Evolutionary conservation across 2,888 invertebrate species (phyloP).

Genomic region (Caenorhabditis panamensis): DNA sequence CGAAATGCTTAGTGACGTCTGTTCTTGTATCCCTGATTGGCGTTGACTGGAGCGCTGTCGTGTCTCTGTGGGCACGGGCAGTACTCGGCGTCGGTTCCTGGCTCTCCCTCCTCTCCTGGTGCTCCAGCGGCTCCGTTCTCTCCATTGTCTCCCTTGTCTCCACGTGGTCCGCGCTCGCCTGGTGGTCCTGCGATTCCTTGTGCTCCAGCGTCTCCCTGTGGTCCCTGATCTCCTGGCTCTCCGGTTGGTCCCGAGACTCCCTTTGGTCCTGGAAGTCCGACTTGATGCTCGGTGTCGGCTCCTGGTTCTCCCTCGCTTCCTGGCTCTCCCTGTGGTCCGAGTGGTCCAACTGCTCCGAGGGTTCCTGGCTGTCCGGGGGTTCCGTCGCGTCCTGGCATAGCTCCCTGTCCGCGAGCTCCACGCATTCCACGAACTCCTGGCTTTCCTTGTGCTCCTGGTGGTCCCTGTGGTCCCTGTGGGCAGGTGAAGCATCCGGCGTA

Average conservation of each 20-base stretch:
- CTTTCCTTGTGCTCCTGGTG: constrained; percentile 67
- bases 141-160: constrained; percentile 73
- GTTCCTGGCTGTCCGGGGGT: constrained; percentile 73
- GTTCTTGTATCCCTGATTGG: constrained; percentile 58
- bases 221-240: constrained; percentile 67
- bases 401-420: constrained; percentile 77
- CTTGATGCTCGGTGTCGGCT: constrained; percentile 72
- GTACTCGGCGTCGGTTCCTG: constrained; percentile 75
- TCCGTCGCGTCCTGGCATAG: constrained; percentile 77
- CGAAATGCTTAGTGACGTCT: constrained; percentile 41
- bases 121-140: constrained; percentile 70
- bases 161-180: constrained; percentile 75
- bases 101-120: constrained; percentile 74
- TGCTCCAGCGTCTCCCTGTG: constrained; percentile 70
- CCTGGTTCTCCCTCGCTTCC: constrained; percentile 76
- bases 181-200: constrained; percentile 71
- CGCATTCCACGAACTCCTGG: constrained; percentile 77
- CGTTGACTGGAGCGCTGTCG: constrained; percentile 48
- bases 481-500: constrained; percentile 77
- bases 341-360: constrained; percentile 69
- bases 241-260: constrained; percentile 67
- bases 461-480: constrained; percentile 72
- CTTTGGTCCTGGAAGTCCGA: constrained; percentile 75
- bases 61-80: constrained; percentile 69
- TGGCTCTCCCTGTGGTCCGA: constrained; percentile 72